Evolutionary conservation across 2,888 invertebrate genomes (phyloP), one percentile per base, ranked within the genome.

Genomic region (Byasa hedistus): DNA sequence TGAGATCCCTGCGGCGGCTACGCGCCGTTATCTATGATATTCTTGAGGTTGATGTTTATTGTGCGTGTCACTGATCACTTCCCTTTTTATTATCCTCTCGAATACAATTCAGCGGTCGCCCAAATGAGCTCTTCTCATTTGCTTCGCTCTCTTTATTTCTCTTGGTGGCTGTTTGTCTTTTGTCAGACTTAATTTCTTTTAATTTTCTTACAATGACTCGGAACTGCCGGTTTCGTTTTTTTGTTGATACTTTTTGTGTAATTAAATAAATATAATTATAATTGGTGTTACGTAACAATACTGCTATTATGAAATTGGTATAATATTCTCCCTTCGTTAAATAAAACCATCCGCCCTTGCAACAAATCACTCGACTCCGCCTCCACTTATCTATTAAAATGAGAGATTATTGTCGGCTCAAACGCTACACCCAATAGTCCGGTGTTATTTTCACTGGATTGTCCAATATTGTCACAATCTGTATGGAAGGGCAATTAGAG

Each of bases 21-120:
- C 79, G 80, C 82, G 87, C 86, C 84, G 89, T 91, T 91, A 90
- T 91, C 91, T 91, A 91, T 91, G 91, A 91, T 91, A 91, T 91
- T 91, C 89, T 91, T 89, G 91, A 90, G 91, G 91, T 91, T 91
- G 91, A 91, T 91, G 91, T 91, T 91, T 89, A 91, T 91, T 91
- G 91, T 91, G 91, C 91, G 91, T 91, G 91, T 91, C 91, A 91
- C 91, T 91, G 91, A 91, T 91, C 90, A 88, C 86, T 89, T 90
- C 90, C 89, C 84, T 91, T 90, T 89, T 91, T 91, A 90, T 91
- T 91, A 87, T 90, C 89, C 91, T 89, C 91, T 90, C 89, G 89
- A 91, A 91, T 85, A 91, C 91, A 88, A 91, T 91, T 91, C 88
- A 86, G 89, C 81, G 87, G 85, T 84, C 85, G 85, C 83, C 86